Conservation (phyloP, 1,140 invertebrate species). For the Helicoverpa armigera region DNA sequence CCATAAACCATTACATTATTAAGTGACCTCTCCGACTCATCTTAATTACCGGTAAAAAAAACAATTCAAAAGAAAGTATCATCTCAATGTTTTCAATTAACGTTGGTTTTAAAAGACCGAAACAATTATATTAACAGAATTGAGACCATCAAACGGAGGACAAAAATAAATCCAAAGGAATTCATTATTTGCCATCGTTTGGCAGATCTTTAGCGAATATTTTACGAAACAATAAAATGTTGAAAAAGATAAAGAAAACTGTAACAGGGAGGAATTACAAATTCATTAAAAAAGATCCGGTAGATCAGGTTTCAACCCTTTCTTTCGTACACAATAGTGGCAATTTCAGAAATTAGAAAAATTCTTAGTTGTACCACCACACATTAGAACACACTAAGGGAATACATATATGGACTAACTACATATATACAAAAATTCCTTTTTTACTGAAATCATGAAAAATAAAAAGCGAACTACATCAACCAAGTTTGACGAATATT, state of each 20-base stretch:
- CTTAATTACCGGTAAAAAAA: too few relatives aligned
- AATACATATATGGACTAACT: neutral
- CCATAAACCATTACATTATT: too few relatives aligned
- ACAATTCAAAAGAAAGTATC: too few relatives aligned
- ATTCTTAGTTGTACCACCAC: too few relatives aligned
- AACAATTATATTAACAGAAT: constrained; percentile 14
- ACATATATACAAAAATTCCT: neutral
- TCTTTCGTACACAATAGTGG: constrained; percentile 9
- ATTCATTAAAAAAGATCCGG: constrained; percentile 37
- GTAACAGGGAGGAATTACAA: constrained; percentile 38
- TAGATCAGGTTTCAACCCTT: constrained; percentile 30
- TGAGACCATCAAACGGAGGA: constrained; percentile 21
- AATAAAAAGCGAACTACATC: too few relatives aligned
- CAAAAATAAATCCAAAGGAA: constrained; percentile 8
- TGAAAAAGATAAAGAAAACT: constrained; percentile 27
- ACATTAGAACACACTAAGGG: neutral
- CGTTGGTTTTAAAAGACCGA: neutral
- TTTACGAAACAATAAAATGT: constrained; percentile 13
- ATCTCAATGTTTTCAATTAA: neutral
- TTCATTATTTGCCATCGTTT: constrained; percentile 23
- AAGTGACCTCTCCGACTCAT: too few relatives aligned
- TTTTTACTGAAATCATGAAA: too few relatives aligned
- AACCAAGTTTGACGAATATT: too few relatives aligned
- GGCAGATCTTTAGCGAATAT: constrained; percentile 33
- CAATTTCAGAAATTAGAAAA: neutral